phyloP scores from a whole-genome alignment of 2,888 invertebrate species.

The Eristalis arbustorum region DNA sequence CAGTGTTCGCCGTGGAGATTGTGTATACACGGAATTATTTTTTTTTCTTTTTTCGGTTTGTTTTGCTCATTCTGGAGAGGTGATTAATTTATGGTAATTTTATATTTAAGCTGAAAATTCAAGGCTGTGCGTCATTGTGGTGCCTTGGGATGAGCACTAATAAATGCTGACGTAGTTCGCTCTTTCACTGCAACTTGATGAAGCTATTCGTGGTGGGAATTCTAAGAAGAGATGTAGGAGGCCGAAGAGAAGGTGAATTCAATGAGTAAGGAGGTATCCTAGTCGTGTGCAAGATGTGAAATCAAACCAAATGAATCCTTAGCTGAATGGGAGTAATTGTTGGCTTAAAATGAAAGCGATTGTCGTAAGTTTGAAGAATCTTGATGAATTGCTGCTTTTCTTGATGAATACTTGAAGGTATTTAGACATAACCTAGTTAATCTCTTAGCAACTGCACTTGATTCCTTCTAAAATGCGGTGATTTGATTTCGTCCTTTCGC shows the following conservation, averaged over 20 bases:
- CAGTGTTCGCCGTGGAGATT: neutral
- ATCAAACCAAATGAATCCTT: too few species aligned
- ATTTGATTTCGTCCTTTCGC: too few species aligned
- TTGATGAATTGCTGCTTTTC: too few species aligned
- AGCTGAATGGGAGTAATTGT: too few species aligned
- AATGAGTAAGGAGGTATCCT: neutral
- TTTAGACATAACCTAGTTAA: too few species aligned
- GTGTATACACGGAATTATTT: neutral
- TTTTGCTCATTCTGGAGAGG: neutral
- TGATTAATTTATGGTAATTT: constrained; percentile 18
- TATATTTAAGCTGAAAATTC: neutral
- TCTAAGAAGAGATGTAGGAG: neutral
- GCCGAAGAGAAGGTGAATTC: neutral
- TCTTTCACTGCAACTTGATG: neutral
- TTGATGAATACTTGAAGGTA: too few species aligned
- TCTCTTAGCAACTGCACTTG: too few species aligned
- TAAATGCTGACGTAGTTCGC: neutral
- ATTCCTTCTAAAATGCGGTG: too few species aligned
- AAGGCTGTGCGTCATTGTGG: neutral
- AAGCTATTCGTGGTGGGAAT: neutral
- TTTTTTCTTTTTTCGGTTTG: neutral
- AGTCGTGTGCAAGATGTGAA: too few species aligned
- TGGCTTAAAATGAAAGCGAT: too few species aligned
- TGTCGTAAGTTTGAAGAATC: too few species aligned
- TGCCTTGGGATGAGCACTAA: neutral